A percentile compares a stretch with the other conserved stretches of the same genome.
These are phyloP conservation scores for Cuculus canorus DNA, from an alignment of 2,797 vertebrate genomes.

Conservation along the genomic window DNA sequence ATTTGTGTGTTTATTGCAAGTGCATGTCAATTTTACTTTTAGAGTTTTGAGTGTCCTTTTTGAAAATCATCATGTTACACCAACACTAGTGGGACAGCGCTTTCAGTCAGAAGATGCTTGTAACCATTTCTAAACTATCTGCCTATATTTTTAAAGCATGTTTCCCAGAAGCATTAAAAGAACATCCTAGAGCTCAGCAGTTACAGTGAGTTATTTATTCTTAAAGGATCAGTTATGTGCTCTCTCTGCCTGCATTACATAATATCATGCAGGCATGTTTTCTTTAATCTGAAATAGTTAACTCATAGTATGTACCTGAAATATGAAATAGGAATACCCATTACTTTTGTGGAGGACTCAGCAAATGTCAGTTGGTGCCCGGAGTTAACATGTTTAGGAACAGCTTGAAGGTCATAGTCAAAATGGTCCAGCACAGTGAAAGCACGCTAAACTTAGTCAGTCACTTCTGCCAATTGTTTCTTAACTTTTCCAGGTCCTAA, in stretches of 20 bases:
- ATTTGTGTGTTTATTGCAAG: constrained; percentile 64
- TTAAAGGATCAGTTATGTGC: background rate
- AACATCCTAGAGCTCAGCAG: background rate
- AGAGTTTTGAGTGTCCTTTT: constrained; percentile 55
- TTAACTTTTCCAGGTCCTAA: background rate
- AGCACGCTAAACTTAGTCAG: background rate
- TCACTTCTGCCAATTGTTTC: background rate
- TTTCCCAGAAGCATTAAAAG: background rate
- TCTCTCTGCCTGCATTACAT: background rate
- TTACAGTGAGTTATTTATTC: background rate
- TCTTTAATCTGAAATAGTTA: background rate
- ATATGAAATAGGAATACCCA: background rate
- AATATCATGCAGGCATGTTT: background rate
- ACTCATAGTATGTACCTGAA: background rate
- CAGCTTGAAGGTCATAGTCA: background rate
- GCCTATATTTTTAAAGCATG: background rate
- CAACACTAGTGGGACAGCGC: background rate
- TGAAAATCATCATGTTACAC: constrained; percentile 18
- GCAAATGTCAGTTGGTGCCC: background rate
- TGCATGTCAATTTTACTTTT: constrained; percentile 73
- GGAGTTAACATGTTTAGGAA: background rate
- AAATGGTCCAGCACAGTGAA: background rate
- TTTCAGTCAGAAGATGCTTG: constrained; percentile 21
- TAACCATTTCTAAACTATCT: background rate
- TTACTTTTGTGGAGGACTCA: background rate